Percentiles rank a stretch among this genome's conserved stretches.
phyloP scores from a whole-genome alignment of 2,888 invertebrate species.

The Biston betularia region DNA sequence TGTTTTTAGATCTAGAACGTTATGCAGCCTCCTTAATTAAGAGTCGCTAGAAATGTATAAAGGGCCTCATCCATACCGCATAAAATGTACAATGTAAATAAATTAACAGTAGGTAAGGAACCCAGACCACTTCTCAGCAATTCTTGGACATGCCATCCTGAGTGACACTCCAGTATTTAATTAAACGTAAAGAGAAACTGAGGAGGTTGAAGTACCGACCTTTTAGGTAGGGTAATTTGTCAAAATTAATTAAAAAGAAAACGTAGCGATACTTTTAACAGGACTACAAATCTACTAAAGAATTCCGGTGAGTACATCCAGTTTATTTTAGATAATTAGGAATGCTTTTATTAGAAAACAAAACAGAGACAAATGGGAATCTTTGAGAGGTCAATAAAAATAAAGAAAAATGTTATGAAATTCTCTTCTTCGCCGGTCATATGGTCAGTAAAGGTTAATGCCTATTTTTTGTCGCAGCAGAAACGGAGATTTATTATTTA shows the following conservation, averaged over 20 bases:
- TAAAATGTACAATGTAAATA: conserved; percentile 52
- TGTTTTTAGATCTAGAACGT: conserved; percentile 1
- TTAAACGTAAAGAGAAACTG: conserved; percentile 82
- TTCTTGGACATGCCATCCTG: conserved; percentile 68
- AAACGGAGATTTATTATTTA: not conserved
- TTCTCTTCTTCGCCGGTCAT: not conserved
- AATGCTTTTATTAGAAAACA: conserved; percentile 18
- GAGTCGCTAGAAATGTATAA: conserved; percentile 36
- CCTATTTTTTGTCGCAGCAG: not conserved
- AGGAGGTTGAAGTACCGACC: conserved; percentile 60
- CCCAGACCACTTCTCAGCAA: conserved; percentile 40
- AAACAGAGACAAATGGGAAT: not conserved
- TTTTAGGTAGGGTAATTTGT: conserved; percentile 80
- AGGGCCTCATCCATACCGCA: conserved; percentile 41
- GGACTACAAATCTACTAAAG: conserved; percentile 63
- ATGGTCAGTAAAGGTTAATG: not conserved
- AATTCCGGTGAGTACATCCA: conserved; percentile 49
- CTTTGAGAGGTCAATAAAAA: not conserved
- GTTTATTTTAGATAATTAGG: conserved; percentile 32
- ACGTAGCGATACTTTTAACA: conserved; percentile 73
- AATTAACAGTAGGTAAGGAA: conserved; percentile 64
- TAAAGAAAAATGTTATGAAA: not conserved
- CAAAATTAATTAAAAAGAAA: conserved; percentile 86
- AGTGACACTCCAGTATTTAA: conserved; percentile 85
- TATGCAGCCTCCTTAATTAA: conserved; percentile 23